phyloP scores from a whole-genome alignment of 2,888 invertebrate species.

The Caenorhabditis sp. region DNA sequence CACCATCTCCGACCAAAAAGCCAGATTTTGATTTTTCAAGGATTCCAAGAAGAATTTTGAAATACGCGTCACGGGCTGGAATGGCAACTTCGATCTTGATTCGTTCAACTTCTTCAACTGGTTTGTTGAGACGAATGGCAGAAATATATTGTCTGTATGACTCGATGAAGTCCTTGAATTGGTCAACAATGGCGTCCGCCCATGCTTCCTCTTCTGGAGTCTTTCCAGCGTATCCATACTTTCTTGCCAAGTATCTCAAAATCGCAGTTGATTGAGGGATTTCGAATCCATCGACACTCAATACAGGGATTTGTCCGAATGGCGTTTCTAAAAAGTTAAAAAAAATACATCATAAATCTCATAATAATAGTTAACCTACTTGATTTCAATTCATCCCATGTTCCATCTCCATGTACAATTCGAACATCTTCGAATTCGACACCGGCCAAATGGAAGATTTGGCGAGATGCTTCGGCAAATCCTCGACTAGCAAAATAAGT shows the following conservation, averaged over 20 bases:
- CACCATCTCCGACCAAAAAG: conserved; percentile 18
- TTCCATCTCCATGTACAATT: neutral
- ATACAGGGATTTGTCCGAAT: conserved; percentile 46
- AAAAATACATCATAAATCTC: neutral
- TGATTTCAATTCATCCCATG: conserved; percentile 13
- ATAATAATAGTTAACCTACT: neutral
- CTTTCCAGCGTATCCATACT: conserved; percentile 40
- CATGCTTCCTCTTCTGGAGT: conserved; percentile 43
- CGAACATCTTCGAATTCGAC: conserved; percentile 37
- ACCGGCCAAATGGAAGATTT: conserved; percentile 40
- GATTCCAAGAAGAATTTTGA: conserved; percentile 5
- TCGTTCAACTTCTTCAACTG: neutral
- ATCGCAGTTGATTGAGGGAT: conserved; percentile 51
- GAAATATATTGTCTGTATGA: conserved; percentile 17
- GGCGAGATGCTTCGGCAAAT: conserved; percentile 43
- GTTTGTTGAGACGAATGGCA: conserved; percentile 5
- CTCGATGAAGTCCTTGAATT: conserved; percentile 32
- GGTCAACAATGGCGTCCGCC: conserved; percentile 44
- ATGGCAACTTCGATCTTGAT: conserved; percentile 9
- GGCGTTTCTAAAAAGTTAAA: conserved; percentile 26
- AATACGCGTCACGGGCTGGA: conserved; percentile 13
- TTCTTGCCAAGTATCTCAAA: conserved; percentile 40
- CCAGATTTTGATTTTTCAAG: conserved; percentile 20
- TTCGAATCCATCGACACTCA: conserved; percentile 41
- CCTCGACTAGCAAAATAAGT: conserved; percentile 46